Conservation (phyloP, 2,888 invertebrate genomes). For the Spicauda simplicius region DNA sequence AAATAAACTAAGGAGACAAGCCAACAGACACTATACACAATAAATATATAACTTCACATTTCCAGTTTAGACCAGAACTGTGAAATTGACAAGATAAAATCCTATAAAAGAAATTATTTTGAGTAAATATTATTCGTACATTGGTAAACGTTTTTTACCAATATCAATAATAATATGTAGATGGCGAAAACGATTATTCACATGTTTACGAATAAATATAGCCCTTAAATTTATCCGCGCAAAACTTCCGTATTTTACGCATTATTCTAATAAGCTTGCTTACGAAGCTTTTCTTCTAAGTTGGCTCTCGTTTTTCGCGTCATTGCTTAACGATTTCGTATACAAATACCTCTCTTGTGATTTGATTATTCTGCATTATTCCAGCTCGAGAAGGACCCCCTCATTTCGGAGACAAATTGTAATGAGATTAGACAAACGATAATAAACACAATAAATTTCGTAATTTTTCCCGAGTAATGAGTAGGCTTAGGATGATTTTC, state of each 20-base stretch:
- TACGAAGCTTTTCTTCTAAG: constrained; percentile 42
- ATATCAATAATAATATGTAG: background rate
- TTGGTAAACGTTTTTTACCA: no score
- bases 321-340: constrained; percentile 47
- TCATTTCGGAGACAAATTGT: constrained; percentile 35
- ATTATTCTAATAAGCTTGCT: constrained; percentile 43
- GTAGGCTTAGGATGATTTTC: background rate
- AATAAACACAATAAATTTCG: constrained; percentile 25
- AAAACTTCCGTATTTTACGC: constrained; percentile 20
- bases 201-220: background rate
- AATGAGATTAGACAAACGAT: constrained; percentile 30
- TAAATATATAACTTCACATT: no score
- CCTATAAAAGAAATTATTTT: no score
- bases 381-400: constrained; percentile 31
- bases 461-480: constrained; percentile 11
- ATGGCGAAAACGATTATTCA: background rate
- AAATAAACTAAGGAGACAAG: background rate
- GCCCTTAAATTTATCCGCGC: background rate
- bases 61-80: no score
- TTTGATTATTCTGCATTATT: constrained; percentile 46
- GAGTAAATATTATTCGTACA: no score
- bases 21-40: no score
- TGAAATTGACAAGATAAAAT: no score
- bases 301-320: constrained; percentile 45
- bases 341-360: constrained; percentile 45